Evolutionary conservation across 1,140 invertebrate genomes (phyloP), one percentile per base, ranked within the genome.

Genomic region (Chironomus striatipennis): DNA sequence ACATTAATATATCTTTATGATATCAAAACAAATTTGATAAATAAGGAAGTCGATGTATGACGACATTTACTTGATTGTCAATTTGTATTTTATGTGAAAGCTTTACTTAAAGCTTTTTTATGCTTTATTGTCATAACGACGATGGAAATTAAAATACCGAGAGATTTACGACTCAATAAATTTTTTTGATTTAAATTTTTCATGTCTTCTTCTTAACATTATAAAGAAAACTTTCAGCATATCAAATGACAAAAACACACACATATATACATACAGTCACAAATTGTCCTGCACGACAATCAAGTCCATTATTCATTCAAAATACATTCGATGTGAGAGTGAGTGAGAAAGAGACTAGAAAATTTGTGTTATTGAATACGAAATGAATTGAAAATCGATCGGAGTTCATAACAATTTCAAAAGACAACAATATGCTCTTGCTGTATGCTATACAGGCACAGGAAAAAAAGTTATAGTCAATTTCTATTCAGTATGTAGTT

Each of bases 1-100:
- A 57, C 47, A 57, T 57, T 57, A 57, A 57, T 57, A n/a, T 57
- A 57, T 57, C n/a, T 57, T 57, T 57, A 57, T 57, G 47, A 57
- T 57, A 57, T 57, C 12, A 57, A 47, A 57, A 57, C 47, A 57
- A 57, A 57, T 57, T 34, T 57, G 47, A 57, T 57, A 57, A 57
- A 57, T 57, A 57, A 57, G 47, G 12, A 12, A n/a, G 12, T n/a
- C 47, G 47, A 34, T 5, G 24, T 34, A 34, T 34, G 24, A 34
- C 24, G 24, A 34, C 24, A 5, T 34, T 34, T 34, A 34, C 24
- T 34, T 5, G 24, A 34, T 34, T 34, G 2, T 34, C 24, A 34
- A 34, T 34, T 34, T 34, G 24, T 34, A 34, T 34, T 34, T 34
- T 34, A 34, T 34, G 24, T 2, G 1, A 5, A 34, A 34, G 24